Conservation (phyloP, 1,140 invertebrate genomes). For the Myzus persicae region DNA sequence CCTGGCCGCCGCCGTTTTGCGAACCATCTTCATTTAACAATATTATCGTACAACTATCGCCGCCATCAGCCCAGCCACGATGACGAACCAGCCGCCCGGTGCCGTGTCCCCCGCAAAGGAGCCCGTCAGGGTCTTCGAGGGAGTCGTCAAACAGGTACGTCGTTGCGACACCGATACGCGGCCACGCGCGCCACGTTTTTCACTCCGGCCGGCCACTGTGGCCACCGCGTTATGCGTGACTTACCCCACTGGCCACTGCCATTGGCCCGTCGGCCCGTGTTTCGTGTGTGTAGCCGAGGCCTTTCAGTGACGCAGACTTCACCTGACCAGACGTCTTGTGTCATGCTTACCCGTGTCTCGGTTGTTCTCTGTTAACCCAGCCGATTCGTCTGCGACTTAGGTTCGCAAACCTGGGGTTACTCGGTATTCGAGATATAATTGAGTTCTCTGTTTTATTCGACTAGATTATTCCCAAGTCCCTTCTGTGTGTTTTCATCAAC, state of each 20-base stretch:
- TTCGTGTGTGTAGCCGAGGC: background rate
- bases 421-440: background rate
- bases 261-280: background rate
- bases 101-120: conserved; percentile 48
- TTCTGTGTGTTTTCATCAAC: background rate
- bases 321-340: too few species aligned
- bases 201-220: background rate
- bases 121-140: conserved; percentile 43
- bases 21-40: background rate
- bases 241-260: background rate
- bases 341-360: background rate
- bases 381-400: background rate
- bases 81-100: conserved; percentile 53
- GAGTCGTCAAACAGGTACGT: conserved; percentile 53
- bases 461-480: background rate
- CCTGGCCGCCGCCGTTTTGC: conserved; percentile 27
- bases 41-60: background rate
- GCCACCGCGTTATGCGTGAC: too few species aligned
- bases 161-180: background rate
- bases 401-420: background rate
- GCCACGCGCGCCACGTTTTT: conserved; percentile 13
- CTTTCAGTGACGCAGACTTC: too few species aligned
- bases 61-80: background rate
- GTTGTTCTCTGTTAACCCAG: background rate
- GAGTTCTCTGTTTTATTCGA: background rate